A percentile compares a stretch with the other conserved stretches of the same genome.
These are phyloP conservation scores for Drosophila azteca DNA, from an alignment of 1,140 invertebrate genomes.

Conservation along the genomic window DNA sequence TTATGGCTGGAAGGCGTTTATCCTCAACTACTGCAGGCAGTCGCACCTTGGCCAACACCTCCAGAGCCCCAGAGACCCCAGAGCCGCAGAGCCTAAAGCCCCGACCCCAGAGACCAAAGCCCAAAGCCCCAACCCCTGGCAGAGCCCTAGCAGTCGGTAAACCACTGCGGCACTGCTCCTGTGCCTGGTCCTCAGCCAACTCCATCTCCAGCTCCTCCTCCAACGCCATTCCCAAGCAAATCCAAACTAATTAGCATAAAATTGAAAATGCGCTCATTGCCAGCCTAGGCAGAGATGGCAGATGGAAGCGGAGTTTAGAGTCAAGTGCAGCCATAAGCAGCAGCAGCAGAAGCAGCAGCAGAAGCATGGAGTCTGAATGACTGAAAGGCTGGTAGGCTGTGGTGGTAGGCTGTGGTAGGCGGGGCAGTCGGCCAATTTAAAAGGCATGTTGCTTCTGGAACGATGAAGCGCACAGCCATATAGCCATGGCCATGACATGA, in stretches of 20 bases:
- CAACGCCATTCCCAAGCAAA: slow-evolving; percentile 17
- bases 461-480: slow-evolving; percentile 1
- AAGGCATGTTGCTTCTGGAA: slow-evolving; percentile 64
- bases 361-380: slow-evolving; percentile 13
- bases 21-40: slow-evolving; percentile 21
- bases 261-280: slow-evolving; percentile 68
- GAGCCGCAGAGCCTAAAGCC: too few relatives aligned
- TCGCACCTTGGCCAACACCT: slow-evolving; percentile 36
- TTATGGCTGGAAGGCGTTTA: background rate
- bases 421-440: slow-evolving; percentile 64
- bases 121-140: background rate
- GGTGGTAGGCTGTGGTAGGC: slow-evolving; percentile 42
- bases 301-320: slow-evolving; percentile 5
- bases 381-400: background rate
- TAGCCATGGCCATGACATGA: too few relatives aligned
- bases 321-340: slow-evolving; percentile 40
- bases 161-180: too few relatives aligned
- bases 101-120: too few relatives aligned
- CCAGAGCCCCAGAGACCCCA: background rate
- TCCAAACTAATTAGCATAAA: slow-evolving; percentile 75
- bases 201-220: background rate
- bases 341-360: slow-evolving; percentile 22
- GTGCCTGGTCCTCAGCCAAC: too few relatives aligned
- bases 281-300: background rate
- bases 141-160: background rate